Percentiles rank a stretch among this genome's conserved stretches.
phyloP scores from a whole-genome alignment of 2,113 vertebrate genomes.

The Corythaeola cristata region DNA sequence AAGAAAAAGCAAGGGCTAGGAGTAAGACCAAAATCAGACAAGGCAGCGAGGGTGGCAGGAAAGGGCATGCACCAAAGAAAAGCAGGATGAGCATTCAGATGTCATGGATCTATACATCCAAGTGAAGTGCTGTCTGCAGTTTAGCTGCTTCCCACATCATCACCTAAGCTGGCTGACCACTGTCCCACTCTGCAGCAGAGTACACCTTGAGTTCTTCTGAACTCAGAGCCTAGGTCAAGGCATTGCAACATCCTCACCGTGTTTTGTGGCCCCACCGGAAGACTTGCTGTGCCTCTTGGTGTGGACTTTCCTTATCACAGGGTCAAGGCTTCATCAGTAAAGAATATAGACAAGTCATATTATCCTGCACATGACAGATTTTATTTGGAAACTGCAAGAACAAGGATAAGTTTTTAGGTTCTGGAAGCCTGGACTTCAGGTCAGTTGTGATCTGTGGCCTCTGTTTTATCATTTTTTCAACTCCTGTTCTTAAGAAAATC shows the following conservation, averaged over 20 bases:
- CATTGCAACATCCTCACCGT: background rate
- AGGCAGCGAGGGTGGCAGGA: background rate
- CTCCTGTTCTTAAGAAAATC: background rate
- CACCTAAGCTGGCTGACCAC: background rate
- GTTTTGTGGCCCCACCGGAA: background rate
- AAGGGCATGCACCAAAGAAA: background rate
- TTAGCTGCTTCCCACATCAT: background rate
- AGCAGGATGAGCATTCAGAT: background rate
- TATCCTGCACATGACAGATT: background rate
- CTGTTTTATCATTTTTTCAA: background rate
- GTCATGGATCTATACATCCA: rapidly evolving
- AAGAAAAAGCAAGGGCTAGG: background rate
- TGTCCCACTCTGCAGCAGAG: background rate
- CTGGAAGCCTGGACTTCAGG: background rate
- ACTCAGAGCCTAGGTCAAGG: background rate
- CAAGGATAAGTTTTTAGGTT: background rate
- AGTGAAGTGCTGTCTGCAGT: background rate
- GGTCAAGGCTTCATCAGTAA: background rate
- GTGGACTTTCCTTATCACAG: background rate
- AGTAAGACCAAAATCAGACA: background rate
- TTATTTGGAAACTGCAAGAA: background rate
- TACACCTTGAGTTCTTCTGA: background rate
- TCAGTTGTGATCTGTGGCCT: background rate
- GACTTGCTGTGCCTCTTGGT: background rate
- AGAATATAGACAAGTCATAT: background rate